Conservation (phyloP, 30 jellyfish, hydroid and myxozoan genomes). For the Nemopilema nomurai region DNA sequence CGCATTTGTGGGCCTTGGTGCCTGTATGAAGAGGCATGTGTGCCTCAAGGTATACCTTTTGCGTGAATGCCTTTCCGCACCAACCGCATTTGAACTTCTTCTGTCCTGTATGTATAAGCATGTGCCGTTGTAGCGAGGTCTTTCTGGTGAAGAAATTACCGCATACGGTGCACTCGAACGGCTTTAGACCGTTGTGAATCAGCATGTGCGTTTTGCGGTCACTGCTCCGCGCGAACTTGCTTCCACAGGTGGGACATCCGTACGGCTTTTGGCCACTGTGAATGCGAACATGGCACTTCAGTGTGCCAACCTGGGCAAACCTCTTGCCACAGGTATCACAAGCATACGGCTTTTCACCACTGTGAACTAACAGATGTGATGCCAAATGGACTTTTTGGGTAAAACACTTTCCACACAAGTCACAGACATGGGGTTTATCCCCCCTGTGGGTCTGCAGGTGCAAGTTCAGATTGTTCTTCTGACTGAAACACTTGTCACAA, state of each 20-base stretch:
- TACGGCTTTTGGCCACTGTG: constrained; percentile 19
- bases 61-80: constrained; percentile 17
- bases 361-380: constrained; percentile 8
- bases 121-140: constrained; percentile 17
- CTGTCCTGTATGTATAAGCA: constrained; percentile 29
- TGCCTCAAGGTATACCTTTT: not conserved
- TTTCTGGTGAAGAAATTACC: constrained; percentile 6
- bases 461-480: constrained; percentile 11
- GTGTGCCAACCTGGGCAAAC: constrained; percentile 8
- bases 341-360: constrained; percentile 31
- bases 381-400: constrained; percentile 10
- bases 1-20: constrained; percentile 15
- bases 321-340: constrained; percentile 28
- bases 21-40: constrained; percentile 12
- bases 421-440: constrained; percentile 27
- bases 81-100: constrained; percentile 13
- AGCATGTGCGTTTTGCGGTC: not conserved
- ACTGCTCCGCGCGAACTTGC: constrained; percentile 9
- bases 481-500: constrained; percentile 13
- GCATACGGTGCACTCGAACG: constrained; percentile 13
- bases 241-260: constrained; percentile 3
- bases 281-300: constrained; percentile 12
- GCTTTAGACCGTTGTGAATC: constrained; percentile 13
- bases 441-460: constrained; percentile 25
- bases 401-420: constrained; percentile 24